phyloP scores from a whole-genome alignment of 2,888 invertebrate genomes.

The Drosophila peninsularis region DNA sequence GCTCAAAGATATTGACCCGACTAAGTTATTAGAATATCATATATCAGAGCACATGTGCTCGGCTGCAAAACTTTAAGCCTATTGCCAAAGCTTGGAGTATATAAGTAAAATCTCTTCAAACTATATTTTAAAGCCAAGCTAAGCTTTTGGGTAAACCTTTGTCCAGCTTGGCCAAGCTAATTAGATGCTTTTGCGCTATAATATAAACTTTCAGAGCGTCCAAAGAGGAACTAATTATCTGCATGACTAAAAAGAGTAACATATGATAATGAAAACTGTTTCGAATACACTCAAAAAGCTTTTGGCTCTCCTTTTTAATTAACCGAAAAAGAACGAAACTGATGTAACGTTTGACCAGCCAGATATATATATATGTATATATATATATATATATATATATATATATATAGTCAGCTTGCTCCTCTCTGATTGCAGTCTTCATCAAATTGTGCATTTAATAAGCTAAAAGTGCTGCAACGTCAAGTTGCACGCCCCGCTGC shows the following conservation, averaged over 20 bases:
- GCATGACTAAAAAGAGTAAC: slow-evolving; percentile 17
- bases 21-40: slow-evolving; percentile 9
- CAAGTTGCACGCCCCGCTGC: slow-evolving; percentile 29
- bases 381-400: neutral
- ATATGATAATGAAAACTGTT: slow-evolving; percentile 44
- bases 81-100: neutral
- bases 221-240: slow-evolving; percentile 15
- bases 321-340: neutral
- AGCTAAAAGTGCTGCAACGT: slow-evolving; percentile 58
- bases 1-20: slow-evolving; percentile 9
- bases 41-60: slow-evolving; percentile 1
- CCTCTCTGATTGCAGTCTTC: slow-evolving; percentile 32
- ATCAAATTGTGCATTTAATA: slow-evolving; percentile 60
- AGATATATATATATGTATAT: neutral
- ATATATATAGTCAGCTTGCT: neutral
- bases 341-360: slow-evolving; percentile 11
- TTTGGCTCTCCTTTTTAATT: slow-evolving; percentile 17
- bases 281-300: slow-evolving; percentile 14
- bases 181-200: neutral
- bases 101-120: neutral
- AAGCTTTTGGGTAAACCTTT: neutral
- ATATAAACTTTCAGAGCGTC: slow-evolving; percentile 1
- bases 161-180: slow-evolving; percentile 3
- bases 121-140: neutral
- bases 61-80: neutral